A percentile compares a stretch with the other conserved stretches of the same genome.
Conservation (phyloP, 2,797 vertebrate genomes). For the Sternotherus odoratus region DNA sequence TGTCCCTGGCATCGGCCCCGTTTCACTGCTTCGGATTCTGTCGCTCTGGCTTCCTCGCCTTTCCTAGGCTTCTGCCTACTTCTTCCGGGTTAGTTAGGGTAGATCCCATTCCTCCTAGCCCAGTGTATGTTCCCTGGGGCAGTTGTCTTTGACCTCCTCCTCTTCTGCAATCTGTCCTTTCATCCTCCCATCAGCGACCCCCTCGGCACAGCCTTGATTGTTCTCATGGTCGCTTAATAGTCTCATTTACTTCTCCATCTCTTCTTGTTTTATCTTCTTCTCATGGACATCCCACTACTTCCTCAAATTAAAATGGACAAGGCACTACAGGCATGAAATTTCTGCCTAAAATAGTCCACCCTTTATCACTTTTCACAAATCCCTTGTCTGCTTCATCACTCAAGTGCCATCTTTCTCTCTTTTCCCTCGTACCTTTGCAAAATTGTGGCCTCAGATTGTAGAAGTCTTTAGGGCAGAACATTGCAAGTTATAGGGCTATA, state of each 20-base stretch:
- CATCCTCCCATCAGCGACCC: neutral
- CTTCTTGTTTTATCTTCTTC: neutral
- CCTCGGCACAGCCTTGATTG: too few relatives aligned
- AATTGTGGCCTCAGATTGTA: neutral
- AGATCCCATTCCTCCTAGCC: neutral
- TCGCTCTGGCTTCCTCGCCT: neutral
- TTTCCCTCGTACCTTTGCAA: neutral
- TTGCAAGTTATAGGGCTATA: neutral
- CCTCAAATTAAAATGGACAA: neutral
- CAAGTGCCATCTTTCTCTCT: neutral
- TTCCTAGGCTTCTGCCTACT: neutral
- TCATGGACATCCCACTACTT: accelerated
- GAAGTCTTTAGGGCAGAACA: neutral
- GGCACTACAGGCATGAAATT: neutral
- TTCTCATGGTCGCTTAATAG: neutral
- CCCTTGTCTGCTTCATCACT: neutral
- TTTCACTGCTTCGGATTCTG: neutral
- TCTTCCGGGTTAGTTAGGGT: neutral
- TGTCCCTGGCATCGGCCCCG: too few relatives aligned
- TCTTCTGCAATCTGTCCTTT: neutral
- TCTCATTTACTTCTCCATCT: neutral
- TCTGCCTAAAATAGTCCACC: neutral
- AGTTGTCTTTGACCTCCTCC: too few relatives aligned
- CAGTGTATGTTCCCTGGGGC: neutral
- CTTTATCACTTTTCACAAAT: neutral